Conservation (phyloP, 1,140 invertebrate species). For the Meloidogyne floridensis region DNA sequence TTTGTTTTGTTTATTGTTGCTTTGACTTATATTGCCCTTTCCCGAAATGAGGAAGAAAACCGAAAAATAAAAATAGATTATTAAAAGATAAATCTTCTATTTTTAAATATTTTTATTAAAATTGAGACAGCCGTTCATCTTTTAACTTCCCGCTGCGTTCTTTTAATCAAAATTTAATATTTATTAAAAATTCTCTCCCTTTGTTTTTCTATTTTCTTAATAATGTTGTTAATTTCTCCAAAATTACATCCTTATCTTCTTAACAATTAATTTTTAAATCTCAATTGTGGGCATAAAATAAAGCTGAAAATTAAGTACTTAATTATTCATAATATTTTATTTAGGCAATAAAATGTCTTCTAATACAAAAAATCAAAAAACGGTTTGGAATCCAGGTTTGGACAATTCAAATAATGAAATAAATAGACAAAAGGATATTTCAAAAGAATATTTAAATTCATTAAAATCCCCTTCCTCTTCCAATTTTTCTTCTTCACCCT, state of each 20-base stretch:
- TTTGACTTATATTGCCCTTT: constrained; percentile 1
- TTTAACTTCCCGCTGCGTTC: too few relatives aligned
- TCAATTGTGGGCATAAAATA: too few relatives aligned
- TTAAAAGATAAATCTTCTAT: background rate
- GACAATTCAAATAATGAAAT: background rate
- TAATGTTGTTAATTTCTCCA: too few relatives aligned
- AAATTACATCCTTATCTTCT: too few relatives aligned
- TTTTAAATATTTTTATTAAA: background rate
- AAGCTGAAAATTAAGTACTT: too few relatives aligned
- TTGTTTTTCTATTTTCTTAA: too few relatives aligned
- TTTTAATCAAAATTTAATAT: too few relatives aligned
- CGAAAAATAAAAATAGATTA: background rate
- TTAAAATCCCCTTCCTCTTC: background rate
- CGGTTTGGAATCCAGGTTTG: background rate
- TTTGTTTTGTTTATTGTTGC: background rate
- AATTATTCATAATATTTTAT: background rate
- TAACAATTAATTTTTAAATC: too few relatives aligned
- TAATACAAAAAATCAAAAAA: background rate
- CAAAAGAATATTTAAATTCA: background rate
- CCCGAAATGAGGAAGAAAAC: too few relatives aligned
- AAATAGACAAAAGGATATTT: background rate
- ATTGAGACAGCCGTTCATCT: too few relatives aligned
- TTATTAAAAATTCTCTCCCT: too few relatives aligned
- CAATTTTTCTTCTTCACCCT: background rate
- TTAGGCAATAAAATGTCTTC: background rate